Conservation (phyloP, 2,797 vertebrate species). For the Todus mexicanus region DNA sequence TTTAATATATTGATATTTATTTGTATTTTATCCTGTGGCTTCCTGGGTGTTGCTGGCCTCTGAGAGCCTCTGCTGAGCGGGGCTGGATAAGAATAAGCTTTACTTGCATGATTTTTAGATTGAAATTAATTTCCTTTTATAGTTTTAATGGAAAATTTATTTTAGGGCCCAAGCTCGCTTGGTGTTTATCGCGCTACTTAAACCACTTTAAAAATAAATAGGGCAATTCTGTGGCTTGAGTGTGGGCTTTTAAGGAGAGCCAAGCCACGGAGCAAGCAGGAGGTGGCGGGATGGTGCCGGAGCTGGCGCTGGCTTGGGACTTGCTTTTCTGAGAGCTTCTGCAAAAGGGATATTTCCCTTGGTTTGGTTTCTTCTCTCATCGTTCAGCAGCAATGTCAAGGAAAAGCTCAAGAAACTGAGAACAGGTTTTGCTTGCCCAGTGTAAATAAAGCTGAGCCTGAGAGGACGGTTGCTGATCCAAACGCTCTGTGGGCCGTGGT, state of each 20-base stretch:
- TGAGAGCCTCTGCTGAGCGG: neutral
- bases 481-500: neutral
- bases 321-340: neutral
- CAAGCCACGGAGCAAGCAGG: neutral
- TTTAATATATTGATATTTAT: neutral
- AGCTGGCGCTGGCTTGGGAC: neutral
- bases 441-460: neutral
- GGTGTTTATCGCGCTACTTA: neutral
- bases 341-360: neutral
- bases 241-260: neutral
- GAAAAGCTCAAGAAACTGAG: fast-evolving
- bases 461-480: neutral
- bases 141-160: neutral
- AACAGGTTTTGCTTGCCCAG: neutral
- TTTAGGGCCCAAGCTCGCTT: neutral
- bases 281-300: neutral
- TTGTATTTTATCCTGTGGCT: neutral
- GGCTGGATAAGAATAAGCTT: neutral
- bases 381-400: fast-evolving
- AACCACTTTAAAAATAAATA: neutral
- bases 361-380: neutral
- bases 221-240: neutral
- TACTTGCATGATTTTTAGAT: neutral
- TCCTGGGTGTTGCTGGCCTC: neutral
- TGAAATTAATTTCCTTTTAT: neutral